phyloP scores from a whole-genome alignment of 2,888 invertebrate species.

The Calameuta pallipes region DNA sequence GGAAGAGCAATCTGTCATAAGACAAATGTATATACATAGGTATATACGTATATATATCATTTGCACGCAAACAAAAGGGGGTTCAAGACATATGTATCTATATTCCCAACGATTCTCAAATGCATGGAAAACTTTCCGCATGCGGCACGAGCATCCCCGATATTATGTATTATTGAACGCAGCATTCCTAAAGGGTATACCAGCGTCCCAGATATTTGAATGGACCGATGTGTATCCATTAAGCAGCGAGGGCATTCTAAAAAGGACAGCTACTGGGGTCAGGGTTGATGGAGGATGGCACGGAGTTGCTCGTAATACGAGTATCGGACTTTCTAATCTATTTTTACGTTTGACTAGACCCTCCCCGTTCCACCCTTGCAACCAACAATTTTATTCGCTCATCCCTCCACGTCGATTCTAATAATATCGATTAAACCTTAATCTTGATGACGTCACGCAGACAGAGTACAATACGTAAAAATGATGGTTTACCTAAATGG shows the following conservation, averaged over 20 bases:
- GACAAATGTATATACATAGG: neutral
- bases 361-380: neutral
- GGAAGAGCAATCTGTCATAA: too few relatives aligned
- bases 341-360: neutral
- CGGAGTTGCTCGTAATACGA: neutral
- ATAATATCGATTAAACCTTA: neutral
- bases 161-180: neutral
- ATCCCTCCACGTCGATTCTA: neutral
- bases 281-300: neutral
- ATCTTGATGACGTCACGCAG: neutral
- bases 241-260: slow-evolving; percentile 4
- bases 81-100: neutral
- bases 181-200: neutral
- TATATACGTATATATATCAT: neutral
- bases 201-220: slow-evolving; percentile 18
- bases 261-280: neutral
- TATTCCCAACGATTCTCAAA: neutral
- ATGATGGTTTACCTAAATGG: neutral
- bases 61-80: neutral
- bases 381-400: neutral
- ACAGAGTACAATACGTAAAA: neutral
- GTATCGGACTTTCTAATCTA: neutral
- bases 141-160: neutral
- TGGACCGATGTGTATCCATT: slow-evolving; percentile 15
- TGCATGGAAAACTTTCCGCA: neutral